These are phyloP conservation scores for Apeira syringaria DNA, from an alignment of 2,888 invertebrate genomes.

Conservation along the genomic window DNA sequence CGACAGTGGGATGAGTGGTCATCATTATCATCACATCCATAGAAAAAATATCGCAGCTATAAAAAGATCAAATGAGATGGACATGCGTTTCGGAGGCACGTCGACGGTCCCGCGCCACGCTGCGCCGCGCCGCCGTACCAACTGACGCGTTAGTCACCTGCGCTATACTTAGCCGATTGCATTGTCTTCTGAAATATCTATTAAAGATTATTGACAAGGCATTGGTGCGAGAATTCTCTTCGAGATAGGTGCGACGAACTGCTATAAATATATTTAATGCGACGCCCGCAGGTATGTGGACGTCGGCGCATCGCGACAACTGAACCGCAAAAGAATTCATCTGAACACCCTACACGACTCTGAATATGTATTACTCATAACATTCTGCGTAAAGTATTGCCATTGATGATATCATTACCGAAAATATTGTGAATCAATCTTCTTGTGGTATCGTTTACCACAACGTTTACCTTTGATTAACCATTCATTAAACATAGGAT, in stretches of 20 bases:
- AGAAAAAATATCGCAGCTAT: conserved; percentile 77
- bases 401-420: conserved; percentile 26
- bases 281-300: conserved; percentile 57
- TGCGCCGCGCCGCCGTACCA: conserved; percentile 13
- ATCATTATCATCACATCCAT: too few species aligned
- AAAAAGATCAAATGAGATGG: conserved; percentile 77
- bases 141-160: conserved; percentile 75
- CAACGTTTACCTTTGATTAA: conserved; percentile 5
- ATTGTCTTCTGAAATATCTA: conserved; percentile 84
- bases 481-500: background rate
- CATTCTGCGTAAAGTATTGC: conserved; percentile 20
- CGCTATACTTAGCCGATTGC: conserved; percentile 79
- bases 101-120: conserved; percentile 15
- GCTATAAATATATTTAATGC: conserved; percentile 79
- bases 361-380: conserved; percentile 20
- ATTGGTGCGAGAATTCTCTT: conserved; percentile 79
- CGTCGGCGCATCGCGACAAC: conserved; percentile 34
- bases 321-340: conserved; percentile 21
- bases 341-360: conserved; percentile 17
- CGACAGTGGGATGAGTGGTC: too few species aligned
- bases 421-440: conserved; percentile 18
- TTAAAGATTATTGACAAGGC: conserved; percentile 83
- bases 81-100: conserved; percentile 56
- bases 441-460: too few species aligned
- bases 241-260: conserved; percentile 80